Base-by-base conservation (phyloP, 2,888 invertebrate genomes). In the Protophormia terraenovae region DNA sequence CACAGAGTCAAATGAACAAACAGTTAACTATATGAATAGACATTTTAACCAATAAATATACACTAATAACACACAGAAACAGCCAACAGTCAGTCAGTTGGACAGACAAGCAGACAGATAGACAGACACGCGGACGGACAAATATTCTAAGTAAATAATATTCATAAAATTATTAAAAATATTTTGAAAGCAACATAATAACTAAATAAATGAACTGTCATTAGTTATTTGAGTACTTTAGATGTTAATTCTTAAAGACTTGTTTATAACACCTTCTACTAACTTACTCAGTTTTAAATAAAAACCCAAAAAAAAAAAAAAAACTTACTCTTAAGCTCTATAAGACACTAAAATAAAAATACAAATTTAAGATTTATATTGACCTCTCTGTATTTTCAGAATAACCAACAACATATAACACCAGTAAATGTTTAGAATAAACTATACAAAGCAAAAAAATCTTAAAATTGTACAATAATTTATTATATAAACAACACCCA, bases 401-500 rank as follows among this genome's bases (percentile, higher is more conserved):
- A 78, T 45, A 58, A 73, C n/a, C n/a, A n/a, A 62, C 41, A 71
- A 53, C 67, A 67, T 55, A 69, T 55, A n/a, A 76, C 75, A 76
- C 75, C 62, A 82, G 35, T 62, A 76, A 76, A 55, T 62, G 76
- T 58, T 22, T 62, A 76, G 32, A 72, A 79, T 41, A 66, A 50
- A 29, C 10, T 1, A 41, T 55, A 69, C 45, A 62, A 35, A 62
- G 67, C 71, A 41, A 41, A 22, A 60, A 47, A 45, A 10, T 47
- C 50, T 24, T 24, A 66, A 79, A 72, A 72, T 47, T 27, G 24
- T 66, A 78, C 69, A 73, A 62, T 50, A 78, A 76, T 76, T 83
- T 81, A 80, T 76, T 69, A 81, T 84, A 86, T 83, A 38, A 80
- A 73, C 86, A 83, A 84, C 84, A 83, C 85, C 85, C 85, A 85